These are phyloP conservation scores for Diphyllodes magnificus DNA, from an alignment of 2,113 vertebrate species.

Conservation along the genomic window DNA sequence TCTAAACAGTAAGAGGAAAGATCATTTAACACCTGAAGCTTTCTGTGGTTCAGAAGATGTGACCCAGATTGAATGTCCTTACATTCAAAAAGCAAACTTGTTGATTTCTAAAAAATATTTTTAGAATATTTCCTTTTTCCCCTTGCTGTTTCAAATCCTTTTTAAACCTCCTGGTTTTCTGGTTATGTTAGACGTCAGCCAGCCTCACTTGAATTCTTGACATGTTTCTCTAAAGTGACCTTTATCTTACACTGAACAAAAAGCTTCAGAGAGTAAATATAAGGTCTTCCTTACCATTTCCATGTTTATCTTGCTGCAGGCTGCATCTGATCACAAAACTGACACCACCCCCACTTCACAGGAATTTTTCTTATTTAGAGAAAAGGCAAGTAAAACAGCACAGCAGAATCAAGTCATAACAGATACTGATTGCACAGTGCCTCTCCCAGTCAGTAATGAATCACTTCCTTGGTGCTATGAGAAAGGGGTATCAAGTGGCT, in stretches of 20 bases:
- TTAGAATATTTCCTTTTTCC: background rate
- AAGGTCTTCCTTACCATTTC: conserved; percentile 6
- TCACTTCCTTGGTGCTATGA: background rate
- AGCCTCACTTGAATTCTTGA: conserved; percentile 8
- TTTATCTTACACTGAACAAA: conserved; percentile 7
- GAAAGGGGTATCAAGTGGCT: background rate
- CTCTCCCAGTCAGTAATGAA: background rate
- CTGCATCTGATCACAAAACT: conserved; percentile 14
- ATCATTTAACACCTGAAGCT: background rate
- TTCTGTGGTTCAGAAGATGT: background rate
- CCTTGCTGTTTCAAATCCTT: background rate
- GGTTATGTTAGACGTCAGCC: background rate
- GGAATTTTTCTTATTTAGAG: background rate
- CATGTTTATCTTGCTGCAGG: conserved; percentile 11
- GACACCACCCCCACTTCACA: background rate
- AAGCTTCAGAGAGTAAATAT: background rate
- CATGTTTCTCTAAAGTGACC: background rate
- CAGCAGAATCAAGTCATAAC: background rate
- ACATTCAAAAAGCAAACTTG: background rate
- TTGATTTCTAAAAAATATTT: background rate
- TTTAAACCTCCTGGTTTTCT: background rate
- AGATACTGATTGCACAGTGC: background rate
- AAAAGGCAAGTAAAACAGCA: background rate
- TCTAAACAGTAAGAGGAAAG: background rate
- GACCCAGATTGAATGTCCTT: background rate